Evolutionary conservation across 1,140 invertebrate species (phyloP).

Genomic region (Zaprionus vittiger): DNA sequence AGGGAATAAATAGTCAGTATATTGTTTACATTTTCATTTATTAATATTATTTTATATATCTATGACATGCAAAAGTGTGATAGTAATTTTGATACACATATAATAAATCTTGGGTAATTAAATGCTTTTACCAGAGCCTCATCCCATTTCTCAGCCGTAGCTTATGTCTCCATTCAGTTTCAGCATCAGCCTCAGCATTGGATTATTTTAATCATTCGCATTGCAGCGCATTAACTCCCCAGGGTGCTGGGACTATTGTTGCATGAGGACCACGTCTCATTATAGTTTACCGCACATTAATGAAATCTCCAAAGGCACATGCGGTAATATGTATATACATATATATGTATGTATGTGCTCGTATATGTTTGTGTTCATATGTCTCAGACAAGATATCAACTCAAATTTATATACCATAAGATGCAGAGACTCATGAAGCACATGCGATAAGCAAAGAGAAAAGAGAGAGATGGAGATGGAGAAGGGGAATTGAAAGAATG

Average conservation of each 20-base stretch:
- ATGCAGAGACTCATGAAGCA: slow-evolving; percentile 51
- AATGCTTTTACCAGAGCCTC: background rate
- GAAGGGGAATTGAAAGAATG: slow-evolving; percentile 8
- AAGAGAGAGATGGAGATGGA: background rate
- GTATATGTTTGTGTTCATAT: slow-evolving; percentile 21
- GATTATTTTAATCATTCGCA: background rate
- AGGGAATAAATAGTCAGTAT: no score
- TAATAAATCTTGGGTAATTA: slow-evolving; percentile 28
- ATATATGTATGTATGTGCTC: slow-evolving; percentile 13
- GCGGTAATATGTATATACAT: background rate
- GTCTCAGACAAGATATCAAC: slow-evolving; percentile 49
- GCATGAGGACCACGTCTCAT: slow-evolving; percentile 50
- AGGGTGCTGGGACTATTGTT: slow-evolving; percentile 29
- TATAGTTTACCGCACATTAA: slow-evolving; percentile 80
- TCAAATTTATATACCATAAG: slow-evolving; percentile 68
- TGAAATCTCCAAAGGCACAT: slow-evolving; percentile 62
- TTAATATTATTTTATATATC: background rate
- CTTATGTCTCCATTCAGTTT: background rate
- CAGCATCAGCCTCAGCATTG: background rate
- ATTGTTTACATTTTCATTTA: background rate
- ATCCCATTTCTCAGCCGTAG: background rate
- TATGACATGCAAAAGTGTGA: background rate
- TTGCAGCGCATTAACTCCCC: slow-evolving; percentile 20
- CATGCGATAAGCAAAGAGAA: slow-evolving; percentile 40
- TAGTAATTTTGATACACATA: no score